Evolutionary conservation across 1,140 invertebrate species (phyloP).

Genomic region (Lordiphosa clarofinis): DNA sequence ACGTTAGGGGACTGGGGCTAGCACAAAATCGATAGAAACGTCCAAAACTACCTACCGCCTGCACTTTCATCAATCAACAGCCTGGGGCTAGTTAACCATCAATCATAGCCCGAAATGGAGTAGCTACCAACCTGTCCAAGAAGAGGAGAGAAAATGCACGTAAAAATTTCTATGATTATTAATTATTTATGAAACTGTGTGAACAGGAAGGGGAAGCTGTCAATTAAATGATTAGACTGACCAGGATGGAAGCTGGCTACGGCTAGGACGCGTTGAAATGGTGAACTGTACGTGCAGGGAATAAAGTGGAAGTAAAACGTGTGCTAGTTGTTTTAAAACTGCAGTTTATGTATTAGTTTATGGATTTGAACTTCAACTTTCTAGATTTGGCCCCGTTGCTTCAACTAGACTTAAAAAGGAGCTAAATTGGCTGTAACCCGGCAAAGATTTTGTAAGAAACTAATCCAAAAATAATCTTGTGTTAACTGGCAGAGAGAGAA

Average conservation of each 20-base stretch:
- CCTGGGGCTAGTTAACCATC: conserved; percentile 40
- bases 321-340: too few species aligned
- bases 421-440: too few species aligned
- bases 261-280: too few species aligned
- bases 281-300: too few species aligned
- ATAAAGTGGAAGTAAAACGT: too few species aligned
- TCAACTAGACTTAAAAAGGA: too few species aligned
- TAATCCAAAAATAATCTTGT: too few species aligned
- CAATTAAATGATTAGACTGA: conserved; percentile 62
- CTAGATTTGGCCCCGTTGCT: too few species aligned
- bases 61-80: conserved; percentile 62
- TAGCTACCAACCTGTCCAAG: conserved; percentile 21
- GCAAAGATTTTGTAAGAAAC: too few species aligned
- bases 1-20: conserved; percentile 25
- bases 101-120: conserved; percentile 42
- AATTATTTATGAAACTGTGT: conserved; percentile 60
- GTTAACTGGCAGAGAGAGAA: too few species aligned
- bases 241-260: not conserved
- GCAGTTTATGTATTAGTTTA: too few species aligned
- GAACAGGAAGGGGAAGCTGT: not conserved
- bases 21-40: conserved; percentile 5
- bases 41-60: conserved; percentile 3
- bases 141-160: conserved; percentile 23
- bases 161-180: conserved; percentile 63
- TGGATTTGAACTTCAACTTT: too few species aligned